Conservation (phyloP, 1,140 invertebrate genomes). For the Odontomachus brunneus region DNA sequence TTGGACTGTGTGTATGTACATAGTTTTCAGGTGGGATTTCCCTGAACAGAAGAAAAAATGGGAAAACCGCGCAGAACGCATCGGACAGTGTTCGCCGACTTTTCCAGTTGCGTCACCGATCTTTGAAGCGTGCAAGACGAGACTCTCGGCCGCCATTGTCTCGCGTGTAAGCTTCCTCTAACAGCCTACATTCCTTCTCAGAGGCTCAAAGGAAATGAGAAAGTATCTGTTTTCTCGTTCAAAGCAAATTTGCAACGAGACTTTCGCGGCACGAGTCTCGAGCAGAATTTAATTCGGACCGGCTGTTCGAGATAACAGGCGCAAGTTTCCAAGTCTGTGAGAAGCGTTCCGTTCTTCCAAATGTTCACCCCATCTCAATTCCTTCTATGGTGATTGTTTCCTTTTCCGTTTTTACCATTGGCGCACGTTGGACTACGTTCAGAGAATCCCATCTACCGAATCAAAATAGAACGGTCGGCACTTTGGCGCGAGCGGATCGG, state of each 20-base stretch:
- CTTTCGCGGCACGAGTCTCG: not conserved
- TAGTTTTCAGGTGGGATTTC: constrained; percentile 50
- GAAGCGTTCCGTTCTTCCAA: too few relatives aligned
- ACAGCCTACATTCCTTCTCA: not conserved
- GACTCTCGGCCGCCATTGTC: constrained; percentile 29
- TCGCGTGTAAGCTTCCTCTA: constrained; percentile 9
- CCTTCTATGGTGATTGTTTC: too few relatives aligned
- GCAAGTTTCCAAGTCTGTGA: not conserved
- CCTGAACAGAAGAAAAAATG: constrained; percentile 24
- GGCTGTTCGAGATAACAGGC: not conserved
- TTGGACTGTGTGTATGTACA: constrained; percentile 20
- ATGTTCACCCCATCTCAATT: too few relatives aligned
- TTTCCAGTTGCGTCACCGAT: constrained; percentile 46
- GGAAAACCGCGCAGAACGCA: not conserved
- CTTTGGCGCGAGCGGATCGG: constrained; percentile 44
- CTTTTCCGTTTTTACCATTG: not conserved
- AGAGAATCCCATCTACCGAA: constrained; percentile 19
- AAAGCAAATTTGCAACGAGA: not conserved
- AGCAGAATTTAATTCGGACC: not conserved
- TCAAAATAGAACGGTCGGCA: constrained; percentile 42
- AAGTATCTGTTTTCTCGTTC: constrained; percentile 12
- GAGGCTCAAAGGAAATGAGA: not conserved
- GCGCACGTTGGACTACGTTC: constrained; percentile 14
- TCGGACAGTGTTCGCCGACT: constrained; percentile 50
- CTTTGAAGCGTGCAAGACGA: constrained; percentile 36